Evolutionary conservation across 2,888 invertebrate species (phyloP), one percentile per base, ranked within the genome.

Genomic region (Cordilura impudica): DNA sequence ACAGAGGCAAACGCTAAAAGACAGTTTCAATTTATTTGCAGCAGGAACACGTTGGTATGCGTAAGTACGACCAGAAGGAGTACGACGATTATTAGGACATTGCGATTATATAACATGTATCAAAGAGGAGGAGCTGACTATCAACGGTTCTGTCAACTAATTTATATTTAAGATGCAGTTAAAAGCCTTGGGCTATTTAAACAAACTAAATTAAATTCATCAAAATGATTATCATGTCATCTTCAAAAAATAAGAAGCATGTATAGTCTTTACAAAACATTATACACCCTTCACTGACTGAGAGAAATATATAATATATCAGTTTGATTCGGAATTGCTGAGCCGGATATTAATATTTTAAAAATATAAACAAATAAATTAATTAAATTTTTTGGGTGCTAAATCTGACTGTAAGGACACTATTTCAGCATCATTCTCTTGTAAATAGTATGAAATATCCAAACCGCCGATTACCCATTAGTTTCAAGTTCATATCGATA

Each of bases 151-250:
- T 65, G 71, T 75, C 66, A 71, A 67, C 80, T 61, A 78, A 80
- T 80, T 78, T 75, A 78, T 66, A n/a, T n/a, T n/a, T n/a, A 69
- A 80, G 69, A 58, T 72, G 75, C 81, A 80, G 77, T 81, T 80
- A 78, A 72, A 54, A 60, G 74, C 81, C 58, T n/a, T 1, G 23
- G 61, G 81, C 73, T 67, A 67, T 72, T 78, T 75, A 61, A 63
- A 69, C 70, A 79, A 78, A 74, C 53, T 19, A 39, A 70, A 51
- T 58, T 58, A 69, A 45, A 65, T 23, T 45, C 65, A 65, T 53
- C 74, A 79, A 18, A 7, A 53, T 51, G 19, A 47, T n/a, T 31
- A 61, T 47, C 23, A 35, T 31, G 56, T 12, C 21, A 51, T 53
- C 16, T 45, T 61, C 31, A 51, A 5, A 12, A 16, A 23, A 16